Base-by-base conservation (phyloP, 1,140 invertebrate genomes). In the Panagrolaimus sp. region DNA sequence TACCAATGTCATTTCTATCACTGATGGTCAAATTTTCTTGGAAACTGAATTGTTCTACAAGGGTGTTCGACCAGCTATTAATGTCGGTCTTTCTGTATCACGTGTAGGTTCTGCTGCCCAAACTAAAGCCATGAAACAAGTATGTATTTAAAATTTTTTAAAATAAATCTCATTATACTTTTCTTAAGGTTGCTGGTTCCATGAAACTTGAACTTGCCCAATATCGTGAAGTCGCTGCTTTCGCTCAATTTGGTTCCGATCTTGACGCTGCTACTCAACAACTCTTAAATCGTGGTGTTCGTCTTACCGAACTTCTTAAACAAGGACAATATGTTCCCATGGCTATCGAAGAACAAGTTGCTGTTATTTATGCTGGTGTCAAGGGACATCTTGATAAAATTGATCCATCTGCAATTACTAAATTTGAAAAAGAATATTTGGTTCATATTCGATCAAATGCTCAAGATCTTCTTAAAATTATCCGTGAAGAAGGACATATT, bases 151-250 rank as follows among this genome's bases (percentile, higher is more conserved):
- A 4, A 7, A 38, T 38, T 38, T 38, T 38, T 38, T 2, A 38
- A 38, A 7, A 38, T 38, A 4, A 4, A 7, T 4, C 31, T 38
- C n/a, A n/a, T 38, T 38, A 38, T 38, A n/a, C 31, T 38, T 38
- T 38, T 38, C 31, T 38, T 38, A 2, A 38, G 31, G 95, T 98
- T 67, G 95, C 96, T 80, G 96, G 96, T 87, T 97, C 93, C 84
- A 99, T 99, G 96, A 99, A 99, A 86, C 86, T 99, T 84, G 96
- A 99, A 86, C 90, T 99, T 88, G 96, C 96, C 72, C 96, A 98
- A 85, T 99, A 99, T 86, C 93, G 96, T 90, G 96, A 99, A 86
- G 96, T 99, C 61, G 96, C 96, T 81, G 96, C 96, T 78, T 99
- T 99, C 84, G 96, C 96, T 68, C 96, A 99, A 86, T 99, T 99